Percentiles rank a stretch among this genome's conserved stretches.
phyloP scores from a whole-genome alignment of 2,113 vertebrate species.

The Cromileptes altivelis region DNA sequence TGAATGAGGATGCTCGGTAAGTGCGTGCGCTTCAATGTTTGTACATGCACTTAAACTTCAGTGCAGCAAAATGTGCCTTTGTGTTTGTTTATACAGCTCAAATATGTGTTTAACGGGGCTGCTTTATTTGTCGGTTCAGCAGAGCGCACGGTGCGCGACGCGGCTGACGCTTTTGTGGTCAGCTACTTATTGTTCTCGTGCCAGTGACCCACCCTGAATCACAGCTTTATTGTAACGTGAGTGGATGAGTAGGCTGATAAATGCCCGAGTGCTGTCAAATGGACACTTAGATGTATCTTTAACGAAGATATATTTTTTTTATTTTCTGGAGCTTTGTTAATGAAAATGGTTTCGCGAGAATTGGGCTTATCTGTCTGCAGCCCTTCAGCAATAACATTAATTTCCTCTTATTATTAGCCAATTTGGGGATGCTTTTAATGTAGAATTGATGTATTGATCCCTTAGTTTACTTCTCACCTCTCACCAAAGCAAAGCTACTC shows the following conservation, averaged over 20 bases:
- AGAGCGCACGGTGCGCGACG: constrained; percentile 34
- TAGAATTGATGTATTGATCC: not conserved
- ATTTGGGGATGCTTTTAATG: not conserved
- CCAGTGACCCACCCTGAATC: constrained; percentile 69
- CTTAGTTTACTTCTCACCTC: not conserved
- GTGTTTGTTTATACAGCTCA: not conserved
- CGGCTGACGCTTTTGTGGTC: constrained; percentile 58
- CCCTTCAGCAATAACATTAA: no score
- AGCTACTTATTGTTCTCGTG: constrained; percentile 77
- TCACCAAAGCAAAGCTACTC: not conserved
- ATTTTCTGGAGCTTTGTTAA: not conserved
- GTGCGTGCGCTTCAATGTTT: constrained; percentile 31
- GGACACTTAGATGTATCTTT: no score
- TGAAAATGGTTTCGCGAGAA: not conserved
- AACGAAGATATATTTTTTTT: not conserved
- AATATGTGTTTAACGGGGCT: not conserved
- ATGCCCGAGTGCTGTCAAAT: not conserved
- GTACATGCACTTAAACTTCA: not conserved
- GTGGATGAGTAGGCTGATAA: not conserved
- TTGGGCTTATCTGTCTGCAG: not conserved
- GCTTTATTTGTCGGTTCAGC: not conserved
- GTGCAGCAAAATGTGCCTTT: not conserved
- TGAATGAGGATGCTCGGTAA: constrained; percentile 82
- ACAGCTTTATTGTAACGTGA: constrained; percentile 31
- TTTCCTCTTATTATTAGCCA: not conserved